Conservation (phyloP, 1,140 invertebrate species). For the Dysdera silvatica region DNA sequence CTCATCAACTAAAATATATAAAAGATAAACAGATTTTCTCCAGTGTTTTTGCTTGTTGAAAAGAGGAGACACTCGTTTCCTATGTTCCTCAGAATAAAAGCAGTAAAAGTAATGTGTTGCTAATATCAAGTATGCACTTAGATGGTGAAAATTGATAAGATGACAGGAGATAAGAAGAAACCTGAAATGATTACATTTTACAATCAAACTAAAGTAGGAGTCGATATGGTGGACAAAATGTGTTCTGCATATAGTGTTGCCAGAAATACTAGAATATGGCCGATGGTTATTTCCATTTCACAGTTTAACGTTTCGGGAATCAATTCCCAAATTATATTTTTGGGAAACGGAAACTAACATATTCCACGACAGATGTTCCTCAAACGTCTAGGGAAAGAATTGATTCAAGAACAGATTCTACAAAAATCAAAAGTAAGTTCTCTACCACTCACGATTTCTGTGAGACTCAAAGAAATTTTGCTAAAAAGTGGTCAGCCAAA, state of each 20-base stretch:
- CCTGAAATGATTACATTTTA: constrained; percentile 45
- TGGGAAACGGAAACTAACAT: background rate
- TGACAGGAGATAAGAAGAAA: constrained; percentile 33
- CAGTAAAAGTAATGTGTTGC: constrained; percentile 30
- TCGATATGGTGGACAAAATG: constrained; percentile 47
- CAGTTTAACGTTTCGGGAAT: constrained; percentile 23
- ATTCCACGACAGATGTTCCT: too few relatives aligned
- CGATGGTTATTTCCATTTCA: constrained; percentile 36
- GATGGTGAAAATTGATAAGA: constrained; percentile 15
- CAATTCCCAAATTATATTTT: constrained; percentile 16
- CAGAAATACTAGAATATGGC: constrained; percentile 41
- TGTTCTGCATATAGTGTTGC: constrained; percentile 36
- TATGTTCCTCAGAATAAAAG: constrained; percentile 34
- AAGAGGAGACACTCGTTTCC: constrained; percentile 23
- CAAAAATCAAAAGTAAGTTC: too few relatives aligned
- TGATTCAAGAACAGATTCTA: too few relatives aligned
- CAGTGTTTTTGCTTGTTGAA: constrained; percentile 21
- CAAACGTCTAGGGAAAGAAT: too few relatives aligned
- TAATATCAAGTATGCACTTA: constrained; percentile 32
- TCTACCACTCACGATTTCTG: too few relatives aligned
- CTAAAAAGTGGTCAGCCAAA: too few relatives aligned
- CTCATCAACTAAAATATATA: too few relatives aligned
- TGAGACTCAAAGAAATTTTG: too few relatives aligned
- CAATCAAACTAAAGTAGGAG: constrained; percentile 46
- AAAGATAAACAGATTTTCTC: too few relatives aligned